Percentiles rank a stretch among this genome's conserved stretches.
Evolutionary conservation across 35 echinoderm and acorn worm species (phyloP).

Genomic region (Lytechinus pictus): DNA sequence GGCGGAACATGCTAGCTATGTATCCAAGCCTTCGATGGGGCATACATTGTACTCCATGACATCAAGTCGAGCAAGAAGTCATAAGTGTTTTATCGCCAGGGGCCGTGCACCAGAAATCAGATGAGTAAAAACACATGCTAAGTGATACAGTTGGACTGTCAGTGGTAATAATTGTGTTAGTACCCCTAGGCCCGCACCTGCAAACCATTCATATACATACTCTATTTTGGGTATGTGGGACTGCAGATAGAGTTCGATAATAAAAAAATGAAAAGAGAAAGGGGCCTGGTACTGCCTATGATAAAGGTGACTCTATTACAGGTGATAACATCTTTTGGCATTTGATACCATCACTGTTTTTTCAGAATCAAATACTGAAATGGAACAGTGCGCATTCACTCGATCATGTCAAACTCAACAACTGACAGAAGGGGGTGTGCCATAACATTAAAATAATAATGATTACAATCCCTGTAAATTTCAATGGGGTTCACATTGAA

Average conservation of each 20-base stretch:
- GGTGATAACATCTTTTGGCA: constrained; percentile 25
- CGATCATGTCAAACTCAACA: too few relatives aligned
- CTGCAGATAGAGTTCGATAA: not conserved
- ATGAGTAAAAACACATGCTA: constrained; percentile 24
- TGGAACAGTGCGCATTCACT: not conserved
- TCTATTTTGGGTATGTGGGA: not conserved
- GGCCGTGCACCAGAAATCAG: not conserved
- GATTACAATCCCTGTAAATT: too few relatives aligned
- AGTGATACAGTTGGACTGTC: constrained; percentile 31
- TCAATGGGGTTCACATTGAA: too few relatives aligned
- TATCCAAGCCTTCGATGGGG: not conserved
- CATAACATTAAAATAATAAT: too few relatives aligned
- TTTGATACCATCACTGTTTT: constrained; percentile 1
- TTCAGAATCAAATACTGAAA: not conserved
- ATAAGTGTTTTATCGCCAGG: constrained; percentile 25
- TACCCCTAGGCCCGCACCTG: not conserved
- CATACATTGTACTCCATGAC: not conserved
- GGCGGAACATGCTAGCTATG: not conserved
- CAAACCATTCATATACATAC: not conserved
- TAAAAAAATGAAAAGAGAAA: not conserved
- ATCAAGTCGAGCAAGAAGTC: not conserved
- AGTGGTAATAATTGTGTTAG: constrained; percentile 39
- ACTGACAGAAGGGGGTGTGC: too few relatives aligned
- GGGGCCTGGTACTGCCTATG: not conserved
- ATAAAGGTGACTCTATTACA: not conserved